Base-by-base conservation (phyloP, 2,113 vertebrate genomes). In the Nothoprocta pentlandii region DNA sequence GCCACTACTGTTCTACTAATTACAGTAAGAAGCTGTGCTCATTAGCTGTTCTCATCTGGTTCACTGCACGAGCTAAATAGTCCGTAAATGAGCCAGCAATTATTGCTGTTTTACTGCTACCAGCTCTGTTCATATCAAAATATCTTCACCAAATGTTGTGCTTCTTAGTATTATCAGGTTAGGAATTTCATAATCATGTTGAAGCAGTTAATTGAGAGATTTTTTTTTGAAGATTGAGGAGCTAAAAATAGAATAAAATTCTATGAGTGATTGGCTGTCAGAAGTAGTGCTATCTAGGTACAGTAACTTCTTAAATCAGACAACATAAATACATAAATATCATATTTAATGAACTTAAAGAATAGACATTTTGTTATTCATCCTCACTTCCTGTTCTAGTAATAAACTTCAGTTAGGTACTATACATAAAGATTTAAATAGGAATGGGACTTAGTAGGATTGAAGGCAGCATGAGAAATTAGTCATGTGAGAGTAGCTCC, bases 11-110 rank as follows among this genome's bases (percentile, higher is more conserved):
- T 98, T 98, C 98, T 90, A 97, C 98, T 99, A 99, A 99, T 99
- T 99, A 98, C 98, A 97, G 98, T 97, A 98, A 98, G 98, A 99
- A 98, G 98, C 98, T 99, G 98, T 98, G 98, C 98, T 99, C 98
- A 99, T 99, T 99, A 99, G 97, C 98, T 98, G 97, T 98, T 98
- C 98, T 98, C 98, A 98, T 99, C 98, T 98, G 98, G 98, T 98
- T 98, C 98, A 98, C 98, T 98, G 98, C 98, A 98, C 98, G 98
- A 98, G 98, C 98, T 98, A 99, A 99, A 99, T 98, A 98, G 98
- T 98, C 98, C 98, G 97, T 98, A 98, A 99, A 99, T 98, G 98
- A 99, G 98, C 98, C 97, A 97, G 98, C 98, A 98, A 99, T 99
- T 99, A 99, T 98, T 98, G 97, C 97, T 98, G 97, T 98, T 98